Conservation (phyloP, 2,888 invertebrate genomes). For the Drosophila yooni region DNA sequence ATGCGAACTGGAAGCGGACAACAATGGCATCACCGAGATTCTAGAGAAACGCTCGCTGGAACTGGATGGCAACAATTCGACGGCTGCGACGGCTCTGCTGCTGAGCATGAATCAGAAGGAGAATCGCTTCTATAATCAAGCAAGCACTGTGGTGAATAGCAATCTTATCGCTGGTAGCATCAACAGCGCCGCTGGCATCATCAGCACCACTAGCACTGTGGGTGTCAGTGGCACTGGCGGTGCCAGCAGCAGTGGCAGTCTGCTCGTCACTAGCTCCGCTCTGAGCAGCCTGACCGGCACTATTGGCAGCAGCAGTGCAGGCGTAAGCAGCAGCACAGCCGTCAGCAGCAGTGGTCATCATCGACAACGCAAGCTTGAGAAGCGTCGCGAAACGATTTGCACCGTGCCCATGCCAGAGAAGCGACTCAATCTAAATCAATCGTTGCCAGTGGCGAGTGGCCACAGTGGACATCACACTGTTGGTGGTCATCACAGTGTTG, state of each 20-base stretch:
- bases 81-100: constrained; percentile 85
- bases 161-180: constrained; percentile 37
- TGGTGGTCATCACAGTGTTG: constrained; percentile 1
- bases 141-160: constrained; percentile 19
- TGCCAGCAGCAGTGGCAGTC: constrained; percentile 32
- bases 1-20: constrained; percentile 99
- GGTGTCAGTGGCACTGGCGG: constrained; percentile 57
- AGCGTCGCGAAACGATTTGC: constrained; percentile 89
- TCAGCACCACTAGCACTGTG: constrained; percentile 62
- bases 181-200: constrained; percentile 56
- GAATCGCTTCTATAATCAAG: constrained; percentile 88
- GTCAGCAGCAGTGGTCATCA: constrained; percentile 42
- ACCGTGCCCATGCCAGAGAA: constrained; percentile 85
- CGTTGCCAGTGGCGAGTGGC: constrained; percentile 48
- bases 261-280: constrained; percentile 39
- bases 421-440: constrained; percentile 79
- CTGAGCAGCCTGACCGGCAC: constrained; percentile 36
- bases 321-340: neutral
- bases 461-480: constrained; percentile 2
- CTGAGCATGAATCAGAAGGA: constrained; percentile 91
- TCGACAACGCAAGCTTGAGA: constrained; percentile 88
- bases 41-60: constrained; percentile 97
- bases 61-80: constrained; percentile 87
- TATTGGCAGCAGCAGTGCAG: neutral
- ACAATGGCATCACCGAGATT: constrained; percentile 98